Conservation (phyloP, 1,140 invertebrate species). For the Saxidomus purpurata region DNA sequence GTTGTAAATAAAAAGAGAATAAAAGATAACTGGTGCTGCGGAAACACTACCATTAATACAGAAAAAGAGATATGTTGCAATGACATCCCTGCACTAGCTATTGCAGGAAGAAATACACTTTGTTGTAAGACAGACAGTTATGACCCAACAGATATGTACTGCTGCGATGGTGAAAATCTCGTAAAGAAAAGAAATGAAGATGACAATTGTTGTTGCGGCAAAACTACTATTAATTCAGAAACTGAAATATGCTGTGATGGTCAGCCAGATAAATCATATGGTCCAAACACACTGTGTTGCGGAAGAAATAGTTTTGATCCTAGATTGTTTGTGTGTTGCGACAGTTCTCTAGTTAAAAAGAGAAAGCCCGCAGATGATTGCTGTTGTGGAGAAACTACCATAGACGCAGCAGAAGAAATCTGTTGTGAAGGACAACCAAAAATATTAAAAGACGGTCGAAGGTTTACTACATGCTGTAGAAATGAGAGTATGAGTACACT, state of each 20-base stretch:
- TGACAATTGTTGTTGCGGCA: slow-evolving; percentile 58
- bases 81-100: not conserved
- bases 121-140: slow-evolving; percentile 28
- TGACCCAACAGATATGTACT: not conserved
- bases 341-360: not conserved
- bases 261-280: slow-evolving; percentile 21
- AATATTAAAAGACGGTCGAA: not conserved
- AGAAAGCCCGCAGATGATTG: slow-evolving; percentile 6
- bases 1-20: not conserved
- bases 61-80: slow-evolving; percentile 20
- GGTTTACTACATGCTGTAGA: slow-evolving; percentile 48
- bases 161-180: slow-evolving; percentile 27
- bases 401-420: not conserved
- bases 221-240: slow-evolving; percentile 54
- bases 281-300: slow-evolving; percentile 37
- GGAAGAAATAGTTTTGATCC: slow-evolving; percentile 34
- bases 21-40: slow-evolving; percentile 31
- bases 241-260: slow-evolving; percentile 55
- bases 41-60: slow-evolving; percentile 20
- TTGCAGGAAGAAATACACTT: not conserved
- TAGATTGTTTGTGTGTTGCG: slow-evolving; percentile 18
- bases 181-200: slow-evolving; percentile 18
- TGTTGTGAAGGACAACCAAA: slow-evolving; percentile 25
- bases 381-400: slow-evolving; percentile 31
- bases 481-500: slow-evolving; percentile 46